Evolutionary conservation across 2,888 invertebrate genomes (phyloP).

Genomic region (Eristalis arbustorum): DNA sequence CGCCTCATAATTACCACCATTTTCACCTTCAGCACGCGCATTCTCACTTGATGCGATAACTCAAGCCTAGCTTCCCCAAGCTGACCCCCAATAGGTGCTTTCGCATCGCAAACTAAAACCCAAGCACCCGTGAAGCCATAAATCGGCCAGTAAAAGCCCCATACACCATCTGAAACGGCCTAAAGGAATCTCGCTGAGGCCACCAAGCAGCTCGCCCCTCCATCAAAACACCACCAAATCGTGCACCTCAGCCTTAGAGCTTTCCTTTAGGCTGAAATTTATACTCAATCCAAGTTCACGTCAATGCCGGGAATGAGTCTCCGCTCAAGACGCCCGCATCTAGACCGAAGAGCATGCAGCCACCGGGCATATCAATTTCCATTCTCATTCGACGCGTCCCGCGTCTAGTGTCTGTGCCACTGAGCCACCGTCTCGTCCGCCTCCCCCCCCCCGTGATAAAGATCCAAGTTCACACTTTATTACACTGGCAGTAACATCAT

Average conservation of each 20-base stretch:
- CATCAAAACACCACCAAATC: neutral
- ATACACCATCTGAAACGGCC: neutral
- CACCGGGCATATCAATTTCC: constrained; percentile 52
- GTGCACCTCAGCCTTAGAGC: constrained; percentile 38
- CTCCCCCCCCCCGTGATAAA: constrained; percentile 24
- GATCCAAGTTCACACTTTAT: constrained; percentile 64
- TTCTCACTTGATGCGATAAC: neutral
- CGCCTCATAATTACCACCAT: too few species aligned
- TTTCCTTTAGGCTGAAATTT: constrained; percentile 55
- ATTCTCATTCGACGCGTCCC: constrained; percentile 29
- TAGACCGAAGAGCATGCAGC: neutral
- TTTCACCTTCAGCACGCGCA: neutral
- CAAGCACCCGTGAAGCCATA: constrained; percentile 51
- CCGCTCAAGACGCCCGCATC: constrained; percentile 55
- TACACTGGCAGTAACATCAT: constrained; percentile 28
- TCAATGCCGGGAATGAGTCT: constrained; percentile 57
- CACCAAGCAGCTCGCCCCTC: constrained; percentile 1
- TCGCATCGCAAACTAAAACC: neutral
- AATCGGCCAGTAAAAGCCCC: constrained; percentile 31
- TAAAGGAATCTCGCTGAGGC: constrained; percentile 29
- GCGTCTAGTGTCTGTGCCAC: neutral
- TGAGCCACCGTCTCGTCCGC: neutral
- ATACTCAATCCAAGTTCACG: constrained; percentile 63
- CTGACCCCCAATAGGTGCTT: neutral
- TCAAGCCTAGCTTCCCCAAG: neutral